These are phyloP conservation scores for Neodon shergylaensis DNA, from an alignment of 2,113 vertebrate species.

Conservation along the genomic window DNA sequence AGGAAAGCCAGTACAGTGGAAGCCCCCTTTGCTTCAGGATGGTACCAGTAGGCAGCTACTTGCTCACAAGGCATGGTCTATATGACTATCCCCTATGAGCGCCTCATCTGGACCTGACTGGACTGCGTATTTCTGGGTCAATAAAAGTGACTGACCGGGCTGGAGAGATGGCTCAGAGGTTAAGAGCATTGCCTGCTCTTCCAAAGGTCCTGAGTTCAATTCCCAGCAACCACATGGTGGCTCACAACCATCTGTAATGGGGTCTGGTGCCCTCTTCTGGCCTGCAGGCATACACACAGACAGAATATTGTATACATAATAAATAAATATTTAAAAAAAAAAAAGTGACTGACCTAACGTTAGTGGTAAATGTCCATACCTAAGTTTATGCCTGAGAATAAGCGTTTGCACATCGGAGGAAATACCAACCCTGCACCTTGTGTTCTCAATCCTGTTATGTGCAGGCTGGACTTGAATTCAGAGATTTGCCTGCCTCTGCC, in stretches of 20 bases:
- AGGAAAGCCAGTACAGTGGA: background rate
- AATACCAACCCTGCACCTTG: background rate
- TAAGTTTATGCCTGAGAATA: background rate
- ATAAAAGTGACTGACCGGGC: too few species aligned
- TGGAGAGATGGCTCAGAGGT: too few species aligned
- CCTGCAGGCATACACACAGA: too few species aligned
- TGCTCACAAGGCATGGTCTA: rapidly evolving
- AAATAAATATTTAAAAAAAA: too few species aligned
- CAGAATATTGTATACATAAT: too few species aligned
- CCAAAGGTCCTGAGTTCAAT: too few species aligned
- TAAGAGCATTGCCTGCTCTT: too few species aligned
- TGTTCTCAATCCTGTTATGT: background rate
- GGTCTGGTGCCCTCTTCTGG: too few species aligned
- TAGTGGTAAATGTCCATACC: background rate
- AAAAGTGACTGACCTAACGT: background rate
- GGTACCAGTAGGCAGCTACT: background rate
- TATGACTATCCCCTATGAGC: background rate
- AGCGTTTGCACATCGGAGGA: background rate
- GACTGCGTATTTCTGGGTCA: background rate
- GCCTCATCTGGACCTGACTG: background rate
- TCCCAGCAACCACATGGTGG: too few species aligned
- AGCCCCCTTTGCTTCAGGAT: background rate
- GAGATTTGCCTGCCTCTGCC: background rate
- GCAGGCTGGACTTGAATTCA: background rate
- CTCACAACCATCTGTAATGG: too few species aligned